A percentile compares a stretch with the other conserved stretches of the same genome.
These are phyloP conservation scores for Lagopus leucura DNA, from an alignment of 2,113 vertebrate genomes.

Conservation along the genomic window DNA sequence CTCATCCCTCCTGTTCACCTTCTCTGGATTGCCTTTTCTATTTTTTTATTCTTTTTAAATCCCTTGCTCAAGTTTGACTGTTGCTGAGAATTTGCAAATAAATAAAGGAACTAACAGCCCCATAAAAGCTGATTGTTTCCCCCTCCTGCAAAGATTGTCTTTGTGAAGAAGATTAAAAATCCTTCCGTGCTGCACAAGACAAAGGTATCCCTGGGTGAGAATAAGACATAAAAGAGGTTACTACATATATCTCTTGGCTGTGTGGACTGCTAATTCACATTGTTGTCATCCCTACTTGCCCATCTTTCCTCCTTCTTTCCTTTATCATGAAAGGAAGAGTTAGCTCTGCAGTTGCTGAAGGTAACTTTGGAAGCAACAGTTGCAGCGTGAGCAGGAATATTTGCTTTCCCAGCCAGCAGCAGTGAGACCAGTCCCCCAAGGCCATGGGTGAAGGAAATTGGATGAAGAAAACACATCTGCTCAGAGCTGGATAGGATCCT, in stretches of 20 bases:
- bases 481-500: not conserved
- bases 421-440: accelerated
- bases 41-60: not conserved
- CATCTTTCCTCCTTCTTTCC: not conserved
- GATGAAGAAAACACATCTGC: not conserved
- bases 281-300: not conserved
- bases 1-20: not conserved
- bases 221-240: slow-evolving; percentile 65
- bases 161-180: slow-evolving; percentile 65
- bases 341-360: not conserved
- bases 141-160: slow-evolving; percentile 45
- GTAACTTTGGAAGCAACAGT: not conserved
- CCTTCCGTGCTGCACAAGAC: slow-evolving; percentile 5
- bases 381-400: not conserved
- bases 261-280: slow-evolving; percentile 49
- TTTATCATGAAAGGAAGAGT: not conserved
- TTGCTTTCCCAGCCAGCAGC: not conserved
- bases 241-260: slow-evolving; percentile 19
- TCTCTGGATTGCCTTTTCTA: not conserved
- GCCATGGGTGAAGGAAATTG: not conserved
- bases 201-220: slow-evolving; percentile 54
- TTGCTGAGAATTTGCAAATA: slow-evolving; percentile 58
- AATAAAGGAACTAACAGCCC: slow-evolving; percentile 48
- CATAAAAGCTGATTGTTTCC: slow-evolving; percentile 59
- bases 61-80: slow-evolving; percentile 45